Evolutionary conservation across 1,140 invertebrate genomes (phyloP).

Genomic region (Propsilocerus akamusi): DNA sequence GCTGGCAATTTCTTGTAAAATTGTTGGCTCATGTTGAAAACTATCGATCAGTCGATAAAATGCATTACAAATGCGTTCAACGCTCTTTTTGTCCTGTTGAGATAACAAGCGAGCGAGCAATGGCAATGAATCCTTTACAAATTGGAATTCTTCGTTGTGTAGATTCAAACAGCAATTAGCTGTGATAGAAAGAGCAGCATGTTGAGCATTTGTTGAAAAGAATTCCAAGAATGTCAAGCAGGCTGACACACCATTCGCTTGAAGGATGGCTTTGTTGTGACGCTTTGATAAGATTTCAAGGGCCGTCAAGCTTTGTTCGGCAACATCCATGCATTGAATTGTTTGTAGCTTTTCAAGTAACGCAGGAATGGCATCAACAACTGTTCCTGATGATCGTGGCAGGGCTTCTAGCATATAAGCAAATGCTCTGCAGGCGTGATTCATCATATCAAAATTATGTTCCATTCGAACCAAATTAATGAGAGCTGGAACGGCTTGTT

Average conservation of each 20-base stretch:
- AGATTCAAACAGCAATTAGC: constrained; percentile 95
- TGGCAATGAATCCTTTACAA: constrained; percentile 73
- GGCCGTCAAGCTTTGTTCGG: constrained; percentile 90
- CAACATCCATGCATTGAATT: constrained; percentile 98
- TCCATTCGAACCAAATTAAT: constrained; percentile 76
- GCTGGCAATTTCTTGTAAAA: constrained; percentile 88
- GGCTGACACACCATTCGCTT: constrained; percentile 82
- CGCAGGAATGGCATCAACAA: constrained; percentile 91
- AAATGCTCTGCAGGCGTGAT: constrained; percentile 91
- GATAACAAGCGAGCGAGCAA: constrained; percentile 66
- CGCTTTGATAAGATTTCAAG: constrained; percentile 91
- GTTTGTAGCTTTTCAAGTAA: constrained; percentile 91
- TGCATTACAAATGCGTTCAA: constrained; percentile 90
- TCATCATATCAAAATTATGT: constrained; percentile 99
- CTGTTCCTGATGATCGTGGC: constrained; percentile 86
- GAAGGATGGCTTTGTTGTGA: constrained; percentile 90
- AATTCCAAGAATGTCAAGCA: constrained; percentile 95
- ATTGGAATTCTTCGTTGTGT: constrained; percentile 80
- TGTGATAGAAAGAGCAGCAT: constrained; percentile 83
- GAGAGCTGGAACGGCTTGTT: constrained; percentile 91
- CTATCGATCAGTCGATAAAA: constrained; percentile 93
- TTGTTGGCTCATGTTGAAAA: constrained; percentile 78
- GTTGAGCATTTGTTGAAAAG: constrained; percentile 91
- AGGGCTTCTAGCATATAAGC: constrained; percentile 99
- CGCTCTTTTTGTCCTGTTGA: constrained; percentile 94